Evolutionary conservation across 1,140 invertebrate species (phyloP), one percentile per base, ranked within the genome.

Genomic region (Atta texana): DNA sequence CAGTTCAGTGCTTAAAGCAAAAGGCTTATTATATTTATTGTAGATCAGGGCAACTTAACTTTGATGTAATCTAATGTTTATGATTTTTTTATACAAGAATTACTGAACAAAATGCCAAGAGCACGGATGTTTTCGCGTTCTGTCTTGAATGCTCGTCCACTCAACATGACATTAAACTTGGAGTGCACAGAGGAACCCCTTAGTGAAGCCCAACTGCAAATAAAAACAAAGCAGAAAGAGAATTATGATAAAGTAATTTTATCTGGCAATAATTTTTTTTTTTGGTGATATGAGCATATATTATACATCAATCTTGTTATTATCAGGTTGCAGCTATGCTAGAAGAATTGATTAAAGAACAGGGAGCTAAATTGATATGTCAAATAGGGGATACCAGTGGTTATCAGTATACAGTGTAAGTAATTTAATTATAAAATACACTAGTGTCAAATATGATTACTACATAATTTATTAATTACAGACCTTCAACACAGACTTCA

Each of bases 181-280:
- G 97, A 97, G 72, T 97, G 96, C 87, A 95, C 95, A 93, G 96
- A 97, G 69, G 97, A 97, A 63, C 97, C 97, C 63, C 93, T 97
- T 0, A 96, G 96, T 6, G 96, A 97, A 77, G 95, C 94, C 8
- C 97, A 97, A 91, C 91, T 96, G 85, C 93, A 68, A 93, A 95
- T 49, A 95, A 96, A 82, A 95, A 96, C 85, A 93, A 96, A 95
- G 95, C 95, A 85, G 92, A 96, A 92, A 95, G 93, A 94, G 71
- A 90, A 95, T 87, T 93, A 88, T 77, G 90, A 93, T 39, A 94
- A 86, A 85, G 94, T 94, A 90, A 34, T 66, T 63, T 64, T 0
- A 10, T 24, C 3, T 51, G 3, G 0, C 16, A 14, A 14, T 53
- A 0, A 8, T 31, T 64, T 31, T 55, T 63, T 24, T 84, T 6